Evolutionary conservation across 2,113 vertebrate species (phyloP).

Genomic region (Sylvietta virens): DNA sequence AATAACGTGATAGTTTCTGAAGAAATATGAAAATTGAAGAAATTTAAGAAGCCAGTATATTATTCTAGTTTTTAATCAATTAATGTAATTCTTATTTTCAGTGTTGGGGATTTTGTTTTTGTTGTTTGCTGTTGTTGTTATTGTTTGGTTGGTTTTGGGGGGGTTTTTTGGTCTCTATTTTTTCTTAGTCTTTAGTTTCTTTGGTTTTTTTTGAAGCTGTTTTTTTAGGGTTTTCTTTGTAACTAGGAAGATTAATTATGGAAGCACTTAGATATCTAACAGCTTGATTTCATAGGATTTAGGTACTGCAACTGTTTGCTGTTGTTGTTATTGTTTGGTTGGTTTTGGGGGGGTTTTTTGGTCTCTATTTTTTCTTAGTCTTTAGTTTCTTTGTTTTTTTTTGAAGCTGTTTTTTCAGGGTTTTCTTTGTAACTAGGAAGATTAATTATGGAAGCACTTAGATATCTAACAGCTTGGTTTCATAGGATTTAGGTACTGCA

Average conservation of each 20-base stretch:
- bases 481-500: background rate
- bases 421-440: background rate
- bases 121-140: background rate
- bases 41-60: background rate
- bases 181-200: background rate
- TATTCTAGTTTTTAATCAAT: background rate
- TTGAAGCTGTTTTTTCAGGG: background rate
- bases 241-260: background rate
- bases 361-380: accelerated
- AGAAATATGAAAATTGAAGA: background rate
- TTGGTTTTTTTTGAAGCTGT: background rate
- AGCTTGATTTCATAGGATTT: background rate
- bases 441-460: background rate
- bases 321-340: too few relatives aligned
- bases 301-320: background rate
- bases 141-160: too few relatives aligned
- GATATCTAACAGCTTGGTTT: background rate
- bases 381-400: background rate
- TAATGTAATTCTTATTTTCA: background rate
- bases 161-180: accelerated
- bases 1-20: background rate
- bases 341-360: accelerated
- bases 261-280: background rate
- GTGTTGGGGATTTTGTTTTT: background rate
- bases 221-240: background rate